These are phyloP conservation scores for Ibidorhyncha struthersii DNA, from an alignment of 2,113 vertebrate species.

Conservation along the genomic window DNA sequence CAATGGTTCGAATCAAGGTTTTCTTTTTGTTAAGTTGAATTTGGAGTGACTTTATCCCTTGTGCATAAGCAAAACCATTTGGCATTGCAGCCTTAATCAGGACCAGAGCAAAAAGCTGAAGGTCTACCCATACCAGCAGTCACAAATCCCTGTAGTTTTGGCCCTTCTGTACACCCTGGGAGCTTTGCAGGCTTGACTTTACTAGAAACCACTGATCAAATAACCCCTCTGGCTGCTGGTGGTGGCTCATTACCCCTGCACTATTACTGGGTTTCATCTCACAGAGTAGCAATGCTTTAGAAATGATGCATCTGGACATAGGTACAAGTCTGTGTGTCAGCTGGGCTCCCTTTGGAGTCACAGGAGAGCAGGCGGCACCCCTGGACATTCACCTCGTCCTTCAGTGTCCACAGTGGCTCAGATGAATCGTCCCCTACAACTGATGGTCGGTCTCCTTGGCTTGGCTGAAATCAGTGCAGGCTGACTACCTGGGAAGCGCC, in stretches of 20 bases:
- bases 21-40: neutral
- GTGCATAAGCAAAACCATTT: neutral
- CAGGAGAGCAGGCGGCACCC: neutral
- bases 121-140: neutral
- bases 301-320: neutral
- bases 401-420: too few species aligned
- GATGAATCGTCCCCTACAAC: too few species aligned
- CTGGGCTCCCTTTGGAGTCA: neutral
- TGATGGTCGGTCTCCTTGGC: too few species aligned
- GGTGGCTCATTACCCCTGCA: rapidly evolving
- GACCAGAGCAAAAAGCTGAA: neutral
- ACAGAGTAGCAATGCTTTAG: neutral
- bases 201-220: neutral
- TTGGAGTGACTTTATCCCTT: neutral
- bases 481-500: too few species aligned
- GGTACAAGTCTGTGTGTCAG: neutral
- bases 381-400: too few species aligned
- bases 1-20: neutral
- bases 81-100: neutral
- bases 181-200: neutral
- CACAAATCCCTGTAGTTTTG: neutral
- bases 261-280: neutral
- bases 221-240: neutral
- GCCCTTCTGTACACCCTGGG: neutral
- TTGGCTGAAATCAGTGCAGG: too few species aligned